Conservation (phyloP, 2,797 vertebrate species). For the Rhynchonycteris naso region DNA sequence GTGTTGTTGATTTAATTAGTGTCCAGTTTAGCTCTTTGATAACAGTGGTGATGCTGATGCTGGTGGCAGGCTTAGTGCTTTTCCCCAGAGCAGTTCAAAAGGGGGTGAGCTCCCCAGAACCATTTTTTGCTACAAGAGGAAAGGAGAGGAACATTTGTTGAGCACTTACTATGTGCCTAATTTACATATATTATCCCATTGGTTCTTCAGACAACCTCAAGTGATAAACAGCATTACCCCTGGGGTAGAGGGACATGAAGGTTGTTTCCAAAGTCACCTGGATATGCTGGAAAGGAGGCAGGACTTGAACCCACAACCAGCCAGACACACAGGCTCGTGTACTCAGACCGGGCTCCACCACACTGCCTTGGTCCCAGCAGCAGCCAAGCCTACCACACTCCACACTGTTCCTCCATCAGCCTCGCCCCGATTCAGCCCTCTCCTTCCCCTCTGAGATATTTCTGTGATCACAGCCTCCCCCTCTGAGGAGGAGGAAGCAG, state of each 20-base stretch:
- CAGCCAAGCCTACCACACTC: neutral
- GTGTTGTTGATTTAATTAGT: neutral
- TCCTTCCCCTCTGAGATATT: slow-evolving; percentile 56
- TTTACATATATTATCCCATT: neutral
- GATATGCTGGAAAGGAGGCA: neutral
- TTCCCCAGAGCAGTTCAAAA: neutral
- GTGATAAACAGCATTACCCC: neutral
- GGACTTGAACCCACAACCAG: neutral
- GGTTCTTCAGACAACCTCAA: neutral
- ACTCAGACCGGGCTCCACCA: neutral
- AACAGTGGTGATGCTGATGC: neutral
- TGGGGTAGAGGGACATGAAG: neutral
- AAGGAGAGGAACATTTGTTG: neutral
- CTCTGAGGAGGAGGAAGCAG: slow-evolving; percentile 4
- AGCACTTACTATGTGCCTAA: neutral
- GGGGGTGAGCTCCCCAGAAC: neutral
- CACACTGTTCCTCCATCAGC: neutral
- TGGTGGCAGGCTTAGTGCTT: neutral
- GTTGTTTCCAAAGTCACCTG: neutral
- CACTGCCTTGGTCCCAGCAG: neutral
- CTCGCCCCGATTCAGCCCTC: neutral
- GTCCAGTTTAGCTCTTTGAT: neutral
- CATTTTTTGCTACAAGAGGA: neutral
- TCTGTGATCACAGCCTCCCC: slow-evolving; percentile 62
- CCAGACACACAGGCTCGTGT: neutral